Percentiles rank a stretch among this genome's conserved stretches.
phyloP scores from a whole-genome alignment of 2,113 vertebrate species.

The Toxostoma redivivum region DNA sequence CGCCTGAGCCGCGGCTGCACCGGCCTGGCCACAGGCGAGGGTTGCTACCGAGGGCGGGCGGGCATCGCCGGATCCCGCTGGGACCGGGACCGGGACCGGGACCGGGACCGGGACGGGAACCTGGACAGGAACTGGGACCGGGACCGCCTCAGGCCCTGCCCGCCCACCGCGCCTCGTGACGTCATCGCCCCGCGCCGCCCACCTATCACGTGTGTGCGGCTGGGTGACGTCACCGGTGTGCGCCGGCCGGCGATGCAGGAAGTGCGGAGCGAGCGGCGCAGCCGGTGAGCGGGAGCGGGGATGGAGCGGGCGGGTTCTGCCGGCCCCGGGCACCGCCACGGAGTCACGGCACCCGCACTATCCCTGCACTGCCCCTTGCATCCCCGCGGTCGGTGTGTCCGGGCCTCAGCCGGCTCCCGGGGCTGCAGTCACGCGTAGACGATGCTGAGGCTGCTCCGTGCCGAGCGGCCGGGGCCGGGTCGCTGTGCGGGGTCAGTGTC shows the following conservation, averaged over 20 bases:
- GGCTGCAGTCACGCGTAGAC: not conserved
- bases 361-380: no score
- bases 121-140: no score
- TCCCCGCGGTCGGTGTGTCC: no score
- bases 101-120: no score
- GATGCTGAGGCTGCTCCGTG: not conserved
- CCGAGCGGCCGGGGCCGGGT: not conserved
- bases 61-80: no score
- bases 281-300: not conserved
- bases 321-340: no score
- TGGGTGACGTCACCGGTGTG: not conserved
- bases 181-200: rapidly evolving
- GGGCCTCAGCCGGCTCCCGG: not conserved
- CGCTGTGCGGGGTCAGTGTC: not conserved
- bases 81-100: rapidly evolving
- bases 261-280: not conserved
- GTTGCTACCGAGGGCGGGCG: no score
- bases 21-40: no score
- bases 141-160: no score
- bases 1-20: no score
- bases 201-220: rapidly evolving
- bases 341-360: rapidly evolving
- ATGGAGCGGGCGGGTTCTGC: not conserved
- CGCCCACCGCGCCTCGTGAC: rapidly evolving
- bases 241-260: not conserved